Base-by-base conservation (phyloP, 2,888 invertebrate genomes). In the Drosophila affinis region DNA sequence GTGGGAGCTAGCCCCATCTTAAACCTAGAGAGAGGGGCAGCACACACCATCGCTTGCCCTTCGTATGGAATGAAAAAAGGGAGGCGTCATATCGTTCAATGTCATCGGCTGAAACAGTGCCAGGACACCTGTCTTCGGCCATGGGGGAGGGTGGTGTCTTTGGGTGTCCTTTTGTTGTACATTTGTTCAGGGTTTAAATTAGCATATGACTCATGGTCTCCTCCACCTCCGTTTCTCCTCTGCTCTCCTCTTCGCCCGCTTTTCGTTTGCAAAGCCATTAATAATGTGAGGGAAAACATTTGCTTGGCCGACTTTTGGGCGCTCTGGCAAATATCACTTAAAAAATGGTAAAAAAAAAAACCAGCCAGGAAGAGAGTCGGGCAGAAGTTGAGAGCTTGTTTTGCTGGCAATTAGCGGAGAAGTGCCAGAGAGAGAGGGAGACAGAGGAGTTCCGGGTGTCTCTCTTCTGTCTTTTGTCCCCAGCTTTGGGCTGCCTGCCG, bases 121-220 rank as follows among this genome's bases (percentile, higher is more conserved):
- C 29, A 29, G 29, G 29, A 29, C 29, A 29, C 29, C 29, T 29
- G 29, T 29, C 29, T 9, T 9, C 7, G 9, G 29, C 24, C 24
- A 4, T 5, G 5, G 24, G 4, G 24, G 18, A 18, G 24, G 24
- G 21, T 21, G 18, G 18, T 21, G 21, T 21, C 21, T 21, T 9
- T 29, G 9, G 29, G 29, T 62, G 65, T 54, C 54, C 62, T 49
- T 64, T 58, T 75, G 70, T 79, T 75, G 71, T 65, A n/a, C 39
- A 39, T 39, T 39, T 39, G 39, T n/a, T 39, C 39, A 39, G 39
- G 68, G 70, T 75, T 62, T 48, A 75, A 84, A 87, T 87, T 87
- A 83, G 83, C 83, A 81, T 83, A 84, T 87, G 83, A 87, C 75
- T 83, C 83, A 83, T 84, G 55, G 62, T 56, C 44, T 34, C 7